Evolutionary conservation across 2,113 vertebrate genomes (phyloP).

Genomic region (western clawed frog (Xenopus tropicalis)): DNA sequence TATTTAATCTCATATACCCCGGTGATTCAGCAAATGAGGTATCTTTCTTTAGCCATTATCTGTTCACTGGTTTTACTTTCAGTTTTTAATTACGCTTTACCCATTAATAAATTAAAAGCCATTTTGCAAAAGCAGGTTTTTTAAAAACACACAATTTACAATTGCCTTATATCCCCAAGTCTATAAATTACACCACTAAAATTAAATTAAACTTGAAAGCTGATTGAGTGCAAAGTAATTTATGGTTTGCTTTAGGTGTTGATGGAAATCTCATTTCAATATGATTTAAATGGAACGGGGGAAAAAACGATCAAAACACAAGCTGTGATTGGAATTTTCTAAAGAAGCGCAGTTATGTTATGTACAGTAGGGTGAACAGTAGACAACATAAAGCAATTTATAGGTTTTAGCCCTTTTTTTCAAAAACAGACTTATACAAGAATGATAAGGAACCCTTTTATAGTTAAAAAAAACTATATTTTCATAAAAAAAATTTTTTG

Average conservation of each 20-base stretch:
- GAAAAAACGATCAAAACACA: neutral
- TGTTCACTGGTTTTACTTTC: neutral
- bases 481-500: no score
- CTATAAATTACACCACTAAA: neutral
- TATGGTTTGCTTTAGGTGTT: neutral
- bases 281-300: neutral
- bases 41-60: neutral
- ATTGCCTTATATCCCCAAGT: neutral
- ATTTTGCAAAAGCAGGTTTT: neutral
- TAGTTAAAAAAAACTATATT: no score
- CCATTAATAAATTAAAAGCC: constrained; percentile 6
- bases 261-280: neutral
- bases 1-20: constrained; percentile 20
- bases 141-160: neutral
- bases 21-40: constrained; percentile 12
- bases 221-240: neutral
- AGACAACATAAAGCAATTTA: no score
- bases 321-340: no score
- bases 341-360: no score
- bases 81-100: constrained; percentile 8
- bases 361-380: no score
- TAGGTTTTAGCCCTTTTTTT: no score
- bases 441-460: no score
- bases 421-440: no score
- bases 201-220: neutral